Evolutionary conservation across 2,113 vertebrate genomes (phyloP), one percentile per base, ranked within the genome.

Genomic region (Saccopteryx leptura): DNA sequence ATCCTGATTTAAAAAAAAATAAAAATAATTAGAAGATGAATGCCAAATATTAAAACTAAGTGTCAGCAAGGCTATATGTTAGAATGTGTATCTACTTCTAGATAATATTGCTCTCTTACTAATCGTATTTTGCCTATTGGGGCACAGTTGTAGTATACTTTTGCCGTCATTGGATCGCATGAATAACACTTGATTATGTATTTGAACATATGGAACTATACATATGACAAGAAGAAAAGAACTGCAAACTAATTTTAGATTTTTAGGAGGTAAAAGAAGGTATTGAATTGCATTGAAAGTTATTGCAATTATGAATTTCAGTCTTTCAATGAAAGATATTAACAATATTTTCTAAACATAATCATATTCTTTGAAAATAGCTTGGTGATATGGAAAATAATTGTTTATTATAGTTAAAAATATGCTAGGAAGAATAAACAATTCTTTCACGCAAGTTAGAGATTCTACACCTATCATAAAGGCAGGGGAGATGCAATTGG

Each of bases 21-120:
- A 91, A 96, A 98, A 98, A 98, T 97, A 98, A 98, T 98, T 98
- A 97, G 88, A 95, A 85, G 83, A 96, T 15, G 58, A 92, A 93
- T 58, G n/a, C 11, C 79, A 95, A 97, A 97, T 23, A 21, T 92
- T 85, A 96, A 98, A 97, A 93, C 69, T 79, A n/a, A 91, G 97
- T 79, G 68, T 96, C 90, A 96, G 91, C 14, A 81, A 96, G 50
- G 1, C 88, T 94, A n/a, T 87, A 0, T 39, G 24, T 69, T 89
- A 83, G n/a, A 60, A 33, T 66, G 31, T 46, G 2, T 88, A 31
- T 79, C 58, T 71, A 85, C 26, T 93, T 92, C 17, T 26, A 28
- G 33, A 94, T 52, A 69, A 68, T n/a, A 97, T 96, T 97, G 81
- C 31, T 8, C 12, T 89, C 58, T 96, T 96, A 96, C 91, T 86